Conservation (phyloP, 1,140 invertebrate genomes). For the Conopomorpha cramerella region DNA sequence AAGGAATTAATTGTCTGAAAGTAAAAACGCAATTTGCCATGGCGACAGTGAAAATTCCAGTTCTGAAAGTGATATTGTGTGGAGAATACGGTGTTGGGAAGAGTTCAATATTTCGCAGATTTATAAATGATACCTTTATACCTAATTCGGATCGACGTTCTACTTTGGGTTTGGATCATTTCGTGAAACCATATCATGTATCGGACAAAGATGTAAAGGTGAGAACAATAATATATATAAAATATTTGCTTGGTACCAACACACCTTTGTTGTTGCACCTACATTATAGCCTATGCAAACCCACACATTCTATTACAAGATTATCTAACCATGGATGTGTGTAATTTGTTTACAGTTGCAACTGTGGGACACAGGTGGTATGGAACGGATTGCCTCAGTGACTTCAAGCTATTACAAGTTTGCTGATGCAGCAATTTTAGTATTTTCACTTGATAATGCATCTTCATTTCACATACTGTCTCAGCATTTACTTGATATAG, state of each 20-base stretch:
- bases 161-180: slow-evolving; percentile 90
- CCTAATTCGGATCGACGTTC: slow-evolving; percentile 81
- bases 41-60: slow-evolving; percentile 82
- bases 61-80: slow-evolving; percentile 92
- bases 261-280: too few species aligned
- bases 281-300: too few species aligned
- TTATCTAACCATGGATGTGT: too few species aligned
- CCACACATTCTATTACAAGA: too few species aligned
- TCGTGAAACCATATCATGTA: slow-evolving; percentile 77
- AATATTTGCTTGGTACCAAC: too few species aligned
- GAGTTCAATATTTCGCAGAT: slow-evolving; percentile 89
- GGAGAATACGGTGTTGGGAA: slow-evolving; percentile 96
- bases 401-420: slow-evolving; percentile 94
- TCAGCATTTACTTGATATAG: slow-evolving; percentile 88
- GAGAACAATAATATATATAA: too few species aligned
- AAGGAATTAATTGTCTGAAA: too few species aligned
- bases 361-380: slow-evolving; percentile 92
- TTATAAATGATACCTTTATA: slow-evolving; percentile 86
- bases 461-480: slow-evolving; percentile 90
- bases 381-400: slow-evolving; percentile 92
- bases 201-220: slow-evolving; percentile 80
- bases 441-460: slow-evolving; percentile 88
- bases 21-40: too few species aligned
- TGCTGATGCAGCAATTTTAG: slow-evolving; percentile 87
- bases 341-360: slow-evolving; percentile 70